Base-by-base conservation (phyloP, 2,888 invertebrate species). In the Tanytarsus gracilentus region DNA sequence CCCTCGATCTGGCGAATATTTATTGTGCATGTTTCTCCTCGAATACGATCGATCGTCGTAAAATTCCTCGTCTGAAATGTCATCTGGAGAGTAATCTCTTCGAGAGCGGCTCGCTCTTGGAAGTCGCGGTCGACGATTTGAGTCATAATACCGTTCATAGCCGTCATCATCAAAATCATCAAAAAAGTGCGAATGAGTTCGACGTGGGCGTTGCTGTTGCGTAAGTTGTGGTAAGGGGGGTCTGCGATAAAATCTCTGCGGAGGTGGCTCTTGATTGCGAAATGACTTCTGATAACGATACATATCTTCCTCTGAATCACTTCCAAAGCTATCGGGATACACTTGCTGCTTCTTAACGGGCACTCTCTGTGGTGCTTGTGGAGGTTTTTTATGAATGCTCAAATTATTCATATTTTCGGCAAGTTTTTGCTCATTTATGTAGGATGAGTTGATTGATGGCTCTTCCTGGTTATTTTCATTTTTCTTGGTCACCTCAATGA, bases 131-230 rank as follows among this genome's bases (percentile, higher is more conserved):
- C 11, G 14, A n/a, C n/a, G n/a, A n/a, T n/a, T n/a, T n/a, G n/a
- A n/a, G 2, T 44, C 44, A 44, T 23, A 44, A 5, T 23, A 48
- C 6, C 36, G 50, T 36, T 50, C 30, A 30, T 60, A 49, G 3
- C 14, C 50, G n/a, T 50, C 60, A 60, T 60, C 49, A 29, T 60
- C 49, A 30, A 50, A 49, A 60, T 60, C 60, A 50, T 60, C 60
- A 11, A 40, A 58, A 48, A 30, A 58, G 11, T 58, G 26, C 8
- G 58, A 44, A 9, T 16, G n/a, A 16, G 16, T 27, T 16, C 48
- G 58, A n/a, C 58, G 58, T 58, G 58, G 58, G 58, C 5, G 27
- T 44, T 40, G 40, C 6, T 58, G 58, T 14, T 62, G 61, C 26
- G 62, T 53, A 26, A 63, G 61, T 26, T 48, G 29, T 59, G 58